A percentile compares a stretch with the other conserved stretches of the same genome.
These are phyloP conservation scores for Oligia fasciuncula DNA, from an alignment of 2,888 invertebrate genomes.

Conservation along the genomic window DNA sequence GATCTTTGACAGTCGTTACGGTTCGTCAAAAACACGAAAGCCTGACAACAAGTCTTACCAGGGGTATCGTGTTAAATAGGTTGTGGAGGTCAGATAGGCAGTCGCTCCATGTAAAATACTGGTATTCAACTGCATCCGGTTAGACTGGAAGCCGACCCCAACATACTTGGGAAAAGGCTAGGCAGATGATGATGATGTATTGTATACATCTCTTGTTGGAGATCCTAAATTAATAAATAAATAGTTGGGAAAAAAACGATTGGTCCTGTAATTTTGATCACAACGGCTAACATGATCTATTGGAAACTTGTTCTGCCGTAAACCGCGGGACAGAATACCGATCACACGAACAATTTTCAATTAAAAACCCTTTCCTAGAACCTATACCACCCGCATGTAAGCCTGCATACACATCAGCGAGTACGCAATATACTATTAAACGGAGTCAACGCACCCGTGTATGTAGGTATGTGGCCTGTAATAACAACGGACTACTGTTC, in stretches of 20 bases:
- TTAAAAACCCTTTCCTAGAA: slow-evolving; percentile 35
- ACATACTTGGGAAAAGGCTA: neutral
- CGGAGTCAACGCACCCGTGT: slow-evolving; percentile 86
- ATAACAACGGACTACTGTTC: slow-evolving; percentile 88
- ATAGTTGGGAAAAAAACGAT: neutral
- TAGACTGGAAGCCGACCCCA: neutral
- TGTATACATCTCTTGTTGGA: too few species aligned
- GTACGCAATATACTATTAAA: slow-evolving; percentile 88
- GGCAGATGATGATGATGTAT: too few species aligned
- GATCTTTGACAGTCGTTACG: neutral
- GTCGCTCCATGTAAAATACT: too few species aligned
- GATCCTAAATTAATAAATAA: too few species aligned
- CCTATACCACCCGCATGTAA: slow-evolving; percentile 73
- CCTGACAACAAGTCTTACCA: neutral
- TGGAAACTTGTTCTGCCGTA: neutral
- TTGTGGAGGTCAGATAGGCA: neutral
- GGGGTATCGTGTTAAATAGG: neutral
- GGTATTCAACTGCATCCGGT: too few species aligned
- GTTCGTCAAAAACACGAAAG: neutral
- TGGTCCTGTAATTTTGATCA: neutral
- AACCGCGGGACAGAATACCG: neutral
- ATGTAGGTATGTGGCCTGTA: slow-evolving; percentile 81
- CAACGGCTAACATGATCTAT: neutral
- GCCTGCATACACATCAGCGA: slow-evolving; percentile 67
- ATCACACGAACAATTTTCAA: slow-evolving; percentile 15